Percentiles rank a stretch among this genome's conserved stretches.
These are phyloP conservation scores for Drosophila aldrichi DNA, from an alignment of 2,888 invertebrate genomes.

Conservation along the genomic window DNA sequence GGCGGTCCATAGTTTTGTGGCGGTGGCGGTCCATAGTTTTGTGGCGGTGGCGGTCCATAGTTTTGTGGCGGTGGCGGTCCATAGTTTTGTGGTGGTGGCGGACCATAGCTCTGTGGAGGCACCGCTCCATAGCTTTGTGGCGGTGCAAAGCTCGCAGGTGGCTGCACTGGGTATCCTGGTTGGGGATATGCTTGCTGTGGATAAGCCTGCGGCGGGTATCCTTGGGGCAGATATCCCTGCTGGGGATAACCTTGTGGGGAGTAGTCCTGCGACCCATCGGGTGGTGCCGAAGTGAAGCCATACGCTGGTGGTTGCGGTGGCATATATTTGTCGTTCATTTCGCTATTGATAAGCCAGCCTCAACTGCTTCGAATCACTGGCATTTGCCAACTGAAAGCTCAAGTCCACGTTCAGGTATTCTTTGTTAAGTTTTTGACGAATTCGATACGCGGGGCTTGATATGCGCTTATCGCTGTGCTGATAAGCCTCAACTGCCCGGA, in stretches of 20 bases:
- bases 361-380: constrained; percentile 7
- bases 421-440: constrained; percentile 18
- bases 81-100: constrained; percentile 26
- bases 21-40: constrained; percentile 19
- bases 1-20: constrained; percentile 37
- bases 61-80: constrained; percentile 19
- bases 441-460: constrained; percentile 24
- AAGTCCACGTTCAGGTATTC: background rate
- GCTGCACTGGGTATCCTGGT: constrained; percentile 33
- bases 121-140: constrained; percentile 16
- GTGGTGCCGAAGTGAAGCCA: constrained; percentile 39
- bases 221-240: constrained; percentile 24
- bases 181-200: constrained; percentile 30
- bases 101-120: constrained; percentile 34
- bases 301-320: constrained; percentile 29
- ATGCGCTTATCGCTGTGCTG: constrained; percentile 23
- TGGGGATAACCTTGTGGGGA: constrained; percentile 22
- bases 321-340: constrained; percentile 61
- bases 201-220: constrained; percentile 20
- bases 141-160: constrained; percentile 6
- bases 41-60: constrained; percentile 22
- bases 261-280: constrained; percentile 4
- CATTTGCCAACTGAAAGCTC: constrained; percentile 33
- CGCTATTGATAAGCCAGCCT: background rate
- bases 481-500: constrained; percentile 22